phyloP scores from a whole-genome alignment of 2,797 vertebrate genomes.

The Anas acuta region DNA sequence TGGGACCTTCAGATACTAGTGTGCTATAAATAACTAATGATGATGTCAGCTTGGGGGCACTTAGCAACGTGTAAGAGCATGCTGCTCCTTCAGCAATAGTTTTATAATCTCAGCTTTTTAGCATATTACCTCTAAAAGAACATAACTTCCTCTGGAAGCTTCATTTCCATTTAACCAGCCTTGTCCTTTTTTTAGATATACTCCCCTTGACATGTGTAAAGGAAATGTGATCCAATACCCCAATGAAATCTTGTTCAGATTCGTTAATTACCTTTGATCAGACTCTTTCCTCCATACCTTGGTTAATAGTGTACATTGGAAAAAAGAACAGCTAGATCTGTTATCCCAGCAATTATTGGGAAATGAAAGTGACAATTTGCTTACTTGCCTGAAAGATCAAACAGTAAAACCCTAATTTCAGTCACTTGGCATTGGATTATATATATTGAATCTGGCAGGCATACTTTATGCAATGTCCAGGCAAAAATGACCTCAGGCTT shows the following conservation, averaged over 20 bases:
- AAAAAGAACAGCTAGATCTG: constrained; percentile 45
- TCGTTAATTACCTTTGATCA: constrained; percentile 60
- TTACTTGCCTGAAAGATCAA: constrained; percentile 68
- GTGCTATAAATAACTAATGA: constrained; percentile 56
- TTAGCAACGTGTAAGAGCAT: not conserved
- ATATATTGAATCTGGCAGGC: constrained; percentile 70
- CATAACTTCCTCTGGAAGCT: constrained; percentile 41
- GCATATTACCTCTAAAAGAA: constrained; percentile 49
- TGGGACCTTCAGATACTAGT: not conserved
- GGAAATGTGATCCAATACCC: constrained; percentile 43
- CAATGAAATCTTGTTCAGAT: constrained; percentile 50
- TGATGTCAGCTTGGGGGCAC: constrained; percentile 41
- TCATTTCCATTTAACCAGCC: constrained; percentile 50
- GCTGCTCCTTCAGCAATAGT: constrained; percentile 35
- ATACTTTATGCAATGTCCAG: constrained; percentile 24
- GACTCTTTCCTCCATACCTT: constrained; percentile 8
- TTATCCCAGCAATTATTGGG: constrained; percentile 63
- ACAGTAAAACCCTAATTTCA: constrained; percentile 63
- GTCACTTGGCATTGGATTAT: constrained; percentile 48
- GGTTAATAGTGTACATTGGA: constrained; percentile 22
- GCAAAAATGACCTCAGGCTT: constrained; percentile 54
- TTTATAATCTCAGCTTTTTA: constrained; percentile 62
- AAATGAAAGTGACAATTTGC: constrained; percentile 73
- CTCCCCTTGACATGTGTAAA: constrained; percentile 52
- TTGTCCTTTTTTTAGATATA: constrained; percentile 33